Base-by-base conservation (phyloP, 2,797 vertebrate species). In the Anguilla pacifica region DNA sequence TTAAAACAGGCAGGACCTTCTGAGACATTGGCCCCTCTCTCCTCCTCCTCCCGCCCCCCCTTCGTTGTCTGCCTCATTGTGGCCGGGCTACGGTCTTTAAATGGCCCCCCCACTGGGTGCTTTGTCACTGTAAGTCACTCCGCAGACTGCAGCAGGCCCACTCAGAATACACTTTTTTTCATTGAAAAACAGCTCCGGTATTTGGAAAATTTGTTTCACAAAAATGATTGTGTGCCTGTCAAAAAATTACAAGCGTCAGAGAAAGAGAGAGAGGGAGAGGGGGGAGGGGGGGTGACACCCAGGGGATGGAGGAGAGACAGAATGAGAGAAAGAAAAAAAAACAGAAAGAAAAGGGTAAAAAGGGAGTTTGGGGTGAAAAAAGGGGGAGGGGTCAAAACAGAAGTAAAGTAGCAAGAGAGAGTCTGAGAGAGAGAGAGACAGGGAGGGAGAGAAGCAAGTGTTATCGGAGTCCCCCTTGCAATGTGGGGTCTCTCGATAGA, bases 91-190 rank as follows among this genome's bases (percentile, higher is more conserved):
- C 93, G 93, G 94, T 91, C 93, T 89, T 89, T 91, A 89, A 91
- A 91, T 87, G 87, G 87, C 92, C 90, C 92, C 84, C 89, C 89
- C 74, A 67, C 88, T 86, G 85, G 88, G 90, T 89, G 94, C 95
- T 95, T 96, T 96, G 95, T 96, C 93, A 96, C 96, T 96, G 96
- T 96, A 96, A 96, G 94, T 96, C 95, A 95, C 91, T 94, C 93
- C 93, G 90, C 93, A 94, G 92, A 94, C 95, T 93, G 93, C 93
- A 93, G 94, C 93, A 92, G 91, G 91, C 89, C 92, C 82, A 57
- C 91, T 91, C 72, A 11, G 81, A 91, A 90, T 92, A 91, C 92
- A 92, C 89, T 92, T 93, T 94, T 95, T 94, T 90, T 31, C 94
- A 93, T 92, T 94, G 92, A 92, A 91, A 90, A 91, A 91, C 90